These are phyloP conservation scores for Lordiphosa andalusiaca DNA, from an alignment of 2,888 invertebrate genomes.

Conservation along the genomic window DNA sequence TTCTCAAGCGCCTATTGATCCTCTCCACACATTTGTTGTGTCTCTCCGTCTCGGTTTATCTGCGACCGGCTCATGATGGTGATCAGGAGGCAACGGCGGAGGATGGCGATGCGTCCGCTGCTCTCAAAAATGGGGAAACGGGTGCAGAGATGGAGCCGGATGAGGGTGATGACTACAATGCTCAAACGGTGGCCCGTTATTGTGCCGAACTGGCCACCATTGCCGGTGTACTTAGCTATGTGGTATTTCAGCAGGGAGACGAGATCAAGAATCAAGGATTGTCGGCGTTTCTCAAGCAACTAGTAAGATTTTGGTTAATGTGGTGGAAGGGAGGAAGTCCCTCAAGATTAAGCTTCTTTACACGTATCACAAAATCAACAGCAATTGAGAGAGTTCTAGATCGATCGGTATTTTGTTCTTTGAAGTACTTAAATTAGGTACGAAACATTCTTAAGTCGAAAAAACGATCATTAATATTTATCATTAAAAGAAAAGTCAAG, in stretches of 20 bases:
- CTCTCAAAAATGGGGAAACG: slow-evolving; percentile 26
- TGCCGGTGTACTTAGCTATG: slow-evolving; percentile 91
- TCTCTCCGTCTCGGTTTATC: slow-evolving; percentile 94
- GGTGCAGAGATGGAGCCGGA: slow-evolving; percentile 7
- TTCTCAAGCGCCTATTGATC: slow-evolving; percentile 93
- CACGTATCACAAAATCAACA: no score
- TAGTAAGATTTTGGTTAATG: slow-evolving; percentile 82
- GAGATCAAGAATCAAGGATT: slow-evolving; percentile 97
- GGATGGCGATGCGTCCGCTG: slow-evolving; percentile 31
- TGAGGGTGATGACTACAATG: slow-evolving; percentile 75
- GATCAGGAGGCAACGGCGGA: slow-evolving; percentile 43
- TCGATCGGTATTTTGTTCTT: no score
- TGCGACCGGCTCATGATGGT: slow-evolving; percentile 85
- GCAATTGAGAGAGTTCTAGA: no score
- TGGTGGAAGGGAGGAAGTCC: no score
- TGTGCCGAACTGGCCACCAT: slow-evolving; percentile 92
- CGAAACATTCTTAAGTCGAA: no score
- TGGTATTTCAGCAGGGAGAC: slow-evolving; percentile 94
- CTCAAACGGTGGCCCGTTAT: slow-evolving; percentile 83
- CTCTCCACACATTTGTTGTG: slow-evolving; percentile 92
- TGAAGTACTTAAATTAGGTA: no score
- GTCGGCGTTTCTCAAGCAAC: slow-evolving; percentile 92
- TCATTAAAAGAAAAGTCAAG: no score
- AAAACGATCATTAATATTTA: no score
- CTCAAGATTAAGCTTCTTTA: no score